Evolutionary conservation across 2,888 invertebrate species (phyloP).

Genomic region (Tachina lurida): DNA sequence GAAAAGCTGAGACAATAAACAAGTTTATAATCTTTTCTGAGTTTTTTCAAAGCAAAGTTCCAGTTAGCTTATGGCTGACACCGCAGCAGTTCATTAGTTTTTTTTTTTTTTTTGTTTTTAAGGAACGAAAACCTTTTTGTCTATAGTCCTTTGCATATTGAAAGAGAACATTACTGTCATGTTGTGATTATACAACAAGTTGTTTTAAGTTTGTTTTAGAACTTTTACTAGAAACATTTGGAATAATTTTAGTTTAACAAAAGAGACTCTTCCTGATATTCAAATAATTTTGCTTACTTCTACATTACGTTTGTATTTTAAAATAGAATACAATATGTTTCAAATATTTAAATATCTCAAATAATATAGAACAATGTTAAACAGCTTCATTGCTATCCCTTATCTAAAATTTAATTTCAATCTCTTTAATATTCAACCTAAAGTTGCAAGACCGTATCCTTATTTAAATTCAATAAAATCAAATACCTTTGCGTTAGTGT

Average conservation of each 20-base stretch:
- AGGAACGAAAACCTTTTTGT: not conserved
- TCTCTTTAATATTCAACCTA: not conserved
- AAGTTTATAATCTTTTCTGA: slow-evolving; percentile 44
- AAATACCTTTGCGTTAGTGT: not conserved
- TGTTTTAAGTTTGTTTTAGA: too few species aligned
- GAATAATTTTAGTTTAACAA: too few species aligned
- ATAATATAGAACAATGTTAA: not conserved
- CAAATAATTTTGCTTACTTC: too few species aligned
- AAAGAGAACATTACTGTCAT: not conserved
- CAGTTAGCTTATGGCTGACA: not conserved
- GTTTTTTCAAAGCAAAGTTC: slow-evolving; percentile 33
- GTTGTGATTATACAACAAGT: not conserved
- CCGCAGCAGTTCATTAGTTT: not conserved
- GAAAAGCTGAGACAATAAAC: slow-evolving; percentile 26
- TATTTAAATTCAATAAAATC: slow-evolving; percentile 33
- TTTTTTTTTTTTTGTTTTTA: too few species aligned
- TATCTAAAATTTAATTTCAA: slow-evolving; percentile 21
- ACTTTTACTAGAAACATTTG: too few species aligned
- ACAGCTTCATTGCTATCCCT: not conserved
- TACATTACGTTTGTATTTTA: too few species aligned
- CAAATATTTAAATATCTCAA: too few species aligned
- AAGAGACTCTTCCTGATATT: too few species aligned
- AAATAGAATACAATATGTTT: too few species aligned
- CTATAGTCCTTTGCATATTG: not conserved
- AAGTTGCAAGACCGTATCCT: slow-evolving; percentile 4